Evolutionary conservation across 2,113 vertebrate genomes (phyloP).

Genomic region (Microtus montanus): DNA sequence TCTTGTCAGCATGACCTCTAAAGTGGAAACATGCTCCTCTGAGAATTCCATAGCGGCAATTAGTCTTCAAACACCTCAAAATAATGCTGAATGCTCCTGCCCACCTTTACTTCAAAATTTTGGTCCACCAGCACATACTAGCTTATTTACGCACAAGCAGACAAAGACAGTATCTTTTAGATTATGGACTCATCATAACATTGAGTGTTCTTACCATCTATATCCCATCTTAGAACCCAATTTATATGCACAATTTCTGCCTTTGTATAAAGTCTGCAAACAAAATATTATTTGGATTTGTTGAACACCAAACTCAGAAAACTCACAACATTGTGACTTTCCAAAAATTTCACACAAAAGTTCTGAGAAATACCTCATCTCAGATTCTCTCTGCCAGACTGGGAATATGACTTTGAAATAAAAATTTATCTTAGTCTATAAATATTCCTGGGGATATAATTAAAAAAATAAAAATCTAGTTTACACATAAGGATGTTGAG

Average conservation of each 20-base stretch:
- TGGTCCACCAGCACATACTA: background rate
- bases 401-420: background rate
- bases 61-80: constrained; percentile 44
- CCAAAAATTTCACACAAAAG: background rate
- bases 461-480: background rate
- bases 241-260: background rate
- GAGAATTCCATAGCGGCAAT: background rate
- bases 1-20: background rate
- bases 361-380: constrained; percentile 19
- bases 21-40: background rate
- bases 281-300: constrained; percentile 3
- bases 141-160: background rate
- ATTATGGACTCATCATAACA: background rate
- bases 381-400: background rate
- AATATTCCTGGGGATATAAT: constrained; percentile 9
- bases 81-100: background rate
- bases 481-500: background rate
- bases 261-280: constrained; percentile 3
- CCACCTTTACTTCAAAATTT: constrained; percentile 3
- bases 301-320: constrained; percentile 1
- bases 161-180: background rate
- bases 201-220: background rate
- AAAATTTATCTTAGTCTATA: background rate
- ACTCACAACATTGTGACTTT: background rate
- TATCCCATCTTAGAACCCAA: background rate